These are phyloP conservation scores for Betta splendens DNA, from an alignment of 2,797 vertebrate species.

Conservation along the genomic window DNA sequence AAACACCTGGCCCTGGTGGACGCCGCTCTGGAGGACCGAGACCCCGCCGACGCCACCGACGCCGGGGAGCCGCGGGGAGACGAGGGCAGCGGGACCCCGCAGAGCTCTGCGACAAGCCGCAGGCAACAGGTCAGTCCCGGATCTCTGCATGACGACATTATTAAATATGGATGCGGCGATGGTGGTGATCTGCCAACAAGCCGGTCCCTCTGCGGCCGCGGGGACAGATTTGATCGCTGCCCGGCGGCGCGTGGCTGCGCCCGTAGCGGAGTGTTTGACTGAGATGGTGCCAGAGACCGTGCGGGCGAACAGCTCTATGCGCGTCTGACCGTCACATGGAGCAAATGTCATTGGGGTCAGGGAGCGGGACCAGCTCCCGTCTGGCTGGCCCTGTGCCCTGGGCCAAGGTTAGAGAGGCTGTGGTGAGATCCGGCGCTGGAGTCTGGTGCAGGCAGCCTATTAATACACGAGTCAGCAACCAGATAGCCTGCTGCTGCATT, in stretches of 20 bases:
- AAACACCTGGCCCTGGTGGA: constrained; percentile 82
- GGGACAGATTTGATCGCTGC: constrained; percentile 49
- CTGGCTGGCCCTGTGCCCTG: constrained; percentile 44
- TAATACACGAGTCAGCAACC: constrained; percentile 33
- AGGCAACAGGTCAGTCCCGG: constrained; percentile 85
- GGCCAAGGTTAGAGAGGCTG: constrained; percentile 55
- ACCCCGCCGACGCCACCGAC: background rate
- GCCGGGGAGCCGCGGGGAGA: constrained; percentile 36
- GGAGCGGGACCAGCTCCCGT: constrained; percentile 25
- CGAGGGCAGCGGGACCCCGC: constrained; percentile 43
- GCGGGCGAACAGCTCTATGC: constrained; percentile 29
- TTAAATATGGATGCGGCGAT: constrained; percentile 65
- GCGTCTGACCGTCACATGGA: constrained; percentile 39
- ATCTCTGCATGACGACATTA: constrained; percentile 46
- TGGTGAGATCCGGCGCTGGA: constrained; percentile 22
- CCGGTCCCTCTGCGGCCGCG: constrained; percentile 49
- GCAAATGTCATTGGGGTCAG: constrained; percentile 64
- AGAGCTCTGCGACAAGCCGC: constrained; percentile 75
- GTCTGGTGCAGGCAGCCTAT: constrained; percentile 27
- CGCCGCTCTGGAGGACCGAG: constrained; percentile 67
- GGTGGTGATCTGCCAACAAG: constrained; percentile 67
- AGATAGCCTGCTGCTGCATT: constrained; percentile 42
- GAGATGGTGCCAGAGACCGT: constrained; percentile 54
- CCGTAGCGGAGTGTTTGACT: constrained; percentile 39
- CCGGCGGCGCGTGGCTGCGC: constrained; percentile 45